Evolutionary conservation across 2,888 invertebrate genomes (phyloP).

Genomic region (Ganaspis brasiliensis): DNA sequence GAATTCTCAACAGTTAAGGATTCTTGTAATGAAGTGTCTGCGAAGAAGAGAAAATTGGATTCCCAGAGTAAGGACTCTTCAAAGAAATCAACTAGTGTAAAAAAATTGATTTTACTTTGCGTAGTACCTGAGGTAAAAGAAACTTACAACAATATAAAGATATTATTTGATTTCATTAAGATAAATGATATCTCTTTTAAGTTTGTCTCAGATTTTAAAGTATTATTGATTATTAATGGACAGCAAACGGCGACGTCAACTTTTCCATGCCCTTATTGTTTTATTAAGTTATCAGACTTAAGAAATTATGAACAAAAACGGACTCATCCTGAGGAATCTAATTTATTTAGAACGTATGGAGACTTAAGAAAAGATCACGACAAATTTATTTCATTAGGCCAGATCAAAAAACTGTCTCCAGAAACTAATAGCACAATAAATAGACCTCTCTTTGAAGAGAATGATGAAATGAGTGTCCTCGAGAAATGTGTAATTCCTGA

Average conservation of each 20-base stretch:
- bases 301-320: background rate
- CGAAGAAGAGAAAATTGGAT: too few species aligned
- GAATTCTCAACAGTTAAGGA: too few species aligned
- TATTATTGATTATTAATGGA: constrained; percentile 8
- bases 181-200: constrained; percentile 45
- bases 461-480: too few species aligned
- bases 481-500: too few species aligned
- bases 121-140: constrained; percentile 29
- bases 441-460: background rate
- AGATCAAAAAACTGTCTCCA: constrained; percentile 15
- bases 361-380: background rate
- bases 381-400: constrained; percentile 1
- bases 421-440: background rate
- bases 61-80: too few species aligned
- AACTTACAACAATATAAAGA: constrained; percentile 42
- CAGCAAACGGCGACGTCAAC: constrained; percentile 15
- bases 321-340: background rate
- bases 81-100: background rate
- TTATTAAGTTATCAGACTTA: background rate
- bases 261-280: constrained; percentile 19
- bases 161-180: constrained; percentile 41
- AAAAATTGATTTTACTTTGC: constrained; percentile 14
- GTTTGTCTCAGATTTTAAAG: constrained; percentile 21
- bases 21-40: too few species aligned
- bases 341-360: background rate